A percentile compares a stretch with the other conserved stretches of the same genome.
Conservation (phyloP, 2,113 vertebrate genomes). For the Monopterus albus region DNA sequence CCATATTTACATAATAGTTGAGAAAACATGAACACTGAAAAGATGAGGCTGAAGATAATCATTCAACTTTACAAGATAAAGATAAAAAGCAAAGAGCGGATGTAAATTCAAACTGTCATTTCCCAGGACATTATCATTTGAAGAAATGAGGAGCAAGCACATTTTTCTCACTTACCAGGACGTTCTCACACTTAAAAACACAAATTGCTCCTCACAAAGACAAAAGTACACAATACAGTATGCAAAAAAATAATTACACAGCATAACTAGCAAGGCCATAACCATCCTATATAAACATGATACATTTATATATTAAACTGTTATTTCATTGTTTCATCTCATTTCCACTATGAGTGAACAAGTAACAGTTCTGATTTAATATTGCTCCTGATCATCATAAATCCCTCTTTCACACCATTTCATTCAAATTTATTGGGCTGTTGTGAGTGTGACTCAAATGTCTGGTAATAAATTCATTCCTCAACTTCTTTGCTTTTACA, state of each 20-base stretch:
- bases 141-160: too few species aligned
- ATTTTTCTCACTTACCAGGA: too few species aligned
- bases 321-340: slow-evolving; percentile 51
- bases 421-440: slow-evolving; percentile 57
- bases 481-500: slow-evolving; percentile 35
- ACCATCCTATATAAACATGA: slow-evolving; percentile 26
- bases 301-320: slow-evolving; percentile 50
- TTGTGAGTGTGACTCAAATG: slow-evolving; percentile 44
- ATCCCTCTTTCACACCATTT: slow-evolving; percentile 53
- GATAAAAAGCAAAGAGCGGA: too few species aligned
- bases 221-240: not conserved
- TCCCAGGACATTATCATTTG: too few species aligned
- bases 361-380: slow-evolving; percentile 52
- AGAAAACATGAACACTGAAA: too few species aligned
- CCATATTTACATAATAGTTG: not conserved
- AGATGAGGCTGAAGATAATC: too few species aligned
- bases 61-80: too few species aligned
- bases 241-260: slow-evolving; percentile 19
- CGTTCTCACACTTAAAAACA: too few species aligned
- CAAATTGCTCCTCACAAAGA: slow-evolving; percentile 3
- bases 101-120: too few species aligned
- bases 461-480: slow-evolving; percentile 47
- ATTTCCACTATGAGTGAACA: slow-evolving; percentile 46
- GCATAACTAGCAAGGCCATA: too few species aligned
- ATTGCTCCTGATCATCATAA: slow-evolving; percentile 57